phyloP scores from a whole-genome alignment of 2,113 vertebrate genomes.

The Sakesphorus luctuosus region DNA sequence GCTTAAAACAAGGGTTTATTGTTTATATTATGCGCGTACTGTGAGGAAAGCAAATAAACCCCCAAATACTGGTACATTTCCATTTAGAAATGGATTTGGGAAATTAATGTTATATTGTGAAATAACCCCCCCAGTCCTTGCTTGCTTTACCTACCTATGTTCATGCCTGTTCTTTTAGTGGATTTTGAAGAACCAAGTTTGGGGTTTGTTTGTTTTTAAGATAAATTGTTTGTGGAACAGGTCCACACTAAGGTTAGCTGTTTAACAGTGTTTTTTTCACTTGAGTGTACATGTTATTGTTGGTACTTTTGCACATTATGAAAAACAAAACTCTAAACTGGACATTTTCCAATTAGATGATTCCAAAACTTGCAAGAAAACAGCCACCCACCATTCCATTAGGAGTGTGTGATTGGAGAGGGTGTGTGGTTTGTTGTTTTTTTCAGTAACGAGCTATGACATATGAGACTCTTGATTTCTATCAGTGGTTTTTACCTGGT shows the following conservation, averaged over 20 bases:
- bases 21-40: background rate
- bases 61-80: background rate
- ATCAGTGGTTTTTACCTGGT: background rate
- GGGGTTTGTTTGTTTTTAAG: background rate
- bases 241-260: background rate
- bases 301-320: background rate
- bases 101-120: background rate
- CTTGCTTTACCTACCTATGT: background rate
- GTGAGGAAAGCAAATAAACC: background rate
- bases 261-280: background rate
- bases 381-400: background rate
- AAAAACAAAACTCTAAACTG: background rate
- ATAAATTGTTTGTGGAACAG: background rate
- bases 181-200: background rate
- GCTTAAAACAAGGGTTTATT: background rate
- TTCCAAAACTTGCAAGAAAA: background rate
- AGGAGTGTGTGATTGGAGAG: background rate
- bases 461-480: background rate
- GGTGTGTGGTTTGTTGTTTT: background rate
- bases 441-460: background rate
- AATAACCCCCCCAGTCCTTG: background rate
- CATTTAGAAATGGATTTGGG: background rate
- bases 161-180: background rate
- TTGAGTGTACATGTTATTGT: fast-evolving
- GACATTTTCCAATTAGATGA: background rate